Base-by-base conservation (phyloP, 2,113 vertebrate species). In the Aptenodytes forsteri region DNA sequence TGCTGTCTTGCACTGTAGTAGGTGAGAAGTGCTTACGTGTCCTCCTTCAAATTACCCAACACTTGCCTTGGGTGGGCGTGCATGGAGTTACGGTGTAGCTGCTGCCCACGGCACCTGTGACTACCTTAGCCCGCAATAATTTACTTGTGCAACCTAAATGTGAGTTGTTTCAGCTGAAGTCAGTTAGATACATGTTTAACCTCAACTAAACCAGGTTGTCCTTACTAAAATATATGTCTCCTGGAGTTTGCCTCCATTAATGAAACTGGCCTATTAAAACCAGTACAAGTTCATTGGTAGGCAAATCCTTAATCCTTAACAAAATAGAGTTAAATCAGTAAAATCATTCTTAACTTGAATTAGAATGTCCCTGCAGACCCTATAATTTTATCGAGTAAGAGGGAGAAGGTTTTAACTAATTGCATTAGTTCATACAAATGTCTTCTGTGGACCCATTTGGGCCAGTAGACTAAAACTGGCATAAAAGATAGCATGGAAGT, bases 381-480 rank as follows among this genome's bases (percentile, higher is more conserved):
- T 62, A 0, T 62, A 70, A 78, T 65, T 78, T 62, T 46, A 44
- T 55, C 5, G 4, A 75, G 29, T 50, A 29, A 76, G 65, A 71
- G 26, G 44, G 18, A 83, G 47, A 75, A 85, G 23, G 34, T 90
- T 94, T 91, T 95, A 65, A 79, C 21, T 82, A 91, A 71, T 87
- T 87, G 9, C 44, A 50, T 87, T 89, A 30, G 27, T 84, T 82
- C 6, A 2, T 50, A 47, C 50, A 91, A 49, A 56, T 44, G 23
- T 82, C 47, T 80, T 93, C 67, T 85, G 15, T 83, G 71, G 54
- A 36, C 25, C 23, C 62, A 10, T 76, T 83, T 75, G 79, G 81
- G 56, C 44, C 77, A 58, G 58, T 14, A 72, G 49, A 40, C 56
- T 79, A 72, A 75, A 89, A 79, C 52, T 82, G 40, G 21, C 20